phyloP scores from a whole-genome alignment of 2,113 vertebrate genomes.

The Cephalopterus ornatus region DNA sequence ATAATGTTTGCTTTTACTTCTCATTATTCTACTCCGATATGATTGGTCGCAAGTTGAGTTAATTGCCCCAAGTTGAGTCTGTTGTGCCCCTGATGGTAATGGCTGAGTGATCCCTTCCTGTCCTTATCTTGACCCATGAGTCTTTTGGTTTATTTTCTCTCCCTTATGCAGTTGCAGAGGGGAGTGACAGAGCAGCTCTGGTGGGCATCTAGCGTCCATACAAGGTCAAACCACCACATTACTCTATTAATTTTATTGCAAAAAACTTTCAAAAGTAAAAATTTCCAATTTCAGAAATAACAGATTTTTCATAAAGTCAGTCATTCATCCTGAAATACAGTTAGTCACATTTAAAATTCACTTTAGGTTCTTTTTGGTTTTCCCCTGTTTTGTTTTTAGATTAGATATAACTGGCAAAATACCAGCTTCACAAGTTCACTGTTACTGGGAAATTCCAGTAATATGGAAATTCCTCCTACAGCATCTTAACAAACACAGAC shows the following conservation, averaged over 20 bases:
- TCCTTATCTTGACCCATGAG: not conserved
- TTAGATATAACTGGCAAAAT: not conserved
- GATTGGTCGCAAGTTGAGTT: not conserved
- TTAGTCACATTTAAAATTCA: not conserved
- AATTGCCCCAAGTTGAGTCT: not conserved
- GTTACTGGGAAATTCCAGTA: constrained; percentile 28
- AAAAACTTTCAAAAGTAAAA: not conserved
- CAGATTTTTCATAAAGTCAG: not conserved
- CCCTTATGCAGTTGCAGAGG: not conserved
- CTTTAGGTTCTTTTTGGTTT: not conserved
- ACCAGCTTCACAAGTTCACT: not conserved
- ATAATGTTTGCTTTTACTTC: not conserved
- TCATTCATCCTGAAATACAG: constrained; percentile 12
- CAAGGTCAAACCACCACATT: not conserved
- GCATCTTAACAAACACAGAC: not conserved
- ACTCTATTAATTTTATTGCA: not conserved
- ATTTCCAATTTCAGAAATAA: not conserved
- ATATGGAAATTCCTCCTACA: constrained; percentile 1
- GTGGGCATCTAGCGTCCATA: not conserved
- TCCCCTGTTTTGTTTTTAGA: not conserved
- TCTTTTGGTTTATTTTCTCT: not conserved
- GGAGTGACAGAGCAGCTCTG: not conserved
- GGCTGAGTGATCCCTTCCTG: not conserved
- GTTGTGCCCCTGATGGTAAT: not conserved
- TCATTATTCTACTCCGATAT: not conserved